phyloP scores from a whole-genome alignment of 1,140 invertebrate genomes.

The Microplitis demolitor region DNA sequence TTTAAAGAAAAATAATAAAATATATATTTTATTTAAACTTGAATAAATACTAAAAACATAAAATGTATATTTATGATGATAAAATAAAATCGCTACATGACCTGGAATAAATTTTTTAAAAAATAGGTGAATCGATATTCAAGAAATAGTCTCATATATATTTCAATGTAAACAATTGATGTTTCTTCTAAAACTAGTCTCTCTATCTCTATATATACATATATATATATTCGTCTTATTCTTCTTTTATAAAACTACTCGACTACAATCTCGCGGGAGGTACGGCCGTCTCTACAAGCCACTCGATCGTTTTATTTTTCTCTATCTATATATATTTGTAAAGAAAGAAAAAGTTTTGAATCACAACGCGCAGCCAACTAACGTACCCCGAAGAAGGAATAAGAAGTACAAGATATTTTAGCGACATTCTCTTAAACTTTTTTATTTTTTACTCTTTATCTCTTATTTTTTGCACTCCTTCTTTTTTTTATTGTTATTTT shows the following conservation, averaged over 20 bases:
- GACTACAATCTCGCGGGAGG: conserved; percentile 23
- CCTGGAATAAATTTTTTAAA: conserved; percentile 1
- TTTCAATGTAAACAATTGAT: conserved; percentile 18
- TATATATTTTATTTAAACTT: too few relatives aligned
- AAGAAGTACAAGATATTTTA: conserved; percentile 5
- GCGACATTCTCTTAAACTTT: conserved; percentile 5
- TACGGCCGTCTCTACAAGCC: conserved; percentile 24
- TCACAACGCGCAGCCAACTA: background rate
- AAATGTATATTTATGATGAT: background rate
- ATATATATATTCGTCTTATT: too few relatives aligned
- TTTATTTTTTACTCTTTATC: conserved; percentile 16
- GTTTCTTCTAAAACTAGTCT: conserved; percentile 14
- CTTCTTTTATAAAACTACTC: background rate
- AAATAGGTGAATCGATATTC: conserved; percentile 15
- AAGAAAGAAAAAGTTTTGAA: conserved; percentile 6
- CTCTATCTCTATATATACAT: too few relatives aligned
- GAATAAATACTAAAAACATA: background rate
- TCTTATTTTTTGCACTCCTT: background rate
- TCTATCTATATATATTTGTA: background rate
- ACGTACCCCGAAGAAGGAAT: background rate
- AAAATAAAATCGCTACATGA: background rate
- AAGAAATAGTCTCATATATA: conserved; percentile 6
- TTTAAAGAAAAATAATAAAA: too few relatives aligned
- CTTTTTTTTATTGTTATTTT: background rate
- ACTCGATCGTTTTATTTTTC: conserved; percentile 23